phyloP scores from a whole-genome alignment of 2,888 invertebrate species.

The Cheilosia impressa region DNA sequence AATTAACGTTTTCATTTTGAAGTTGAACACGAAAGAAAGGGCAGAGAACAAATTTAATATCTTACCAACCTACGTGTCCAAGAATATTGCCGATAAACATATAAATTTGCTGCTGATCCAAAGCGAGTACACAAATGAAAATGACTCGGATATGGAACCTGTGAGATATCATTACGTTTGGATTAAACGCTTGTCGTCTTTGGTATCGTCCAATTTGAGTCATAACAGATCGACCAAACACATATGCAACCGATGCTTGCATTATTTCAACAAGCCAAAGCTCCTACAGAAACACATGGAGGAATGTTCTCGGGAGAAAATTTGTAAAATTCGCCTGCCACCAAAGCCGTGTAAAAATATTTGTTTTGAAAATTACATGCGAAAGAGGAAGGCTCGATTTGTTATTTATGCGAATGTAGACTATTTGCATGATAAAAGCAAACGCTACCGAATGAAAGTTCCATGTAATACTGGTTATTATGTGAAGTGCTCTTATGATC shows the following conservation, averaged over 20 bases:
- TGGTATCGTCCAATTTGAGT: constrained; percentile 1
- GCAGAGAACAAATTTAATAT: not conserved
- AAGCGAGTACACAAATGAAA: not conserved
- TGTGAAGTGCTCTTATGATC: constrained; percentile 5
- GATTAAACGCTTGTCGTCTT: not conserved
- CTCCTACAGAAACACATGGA: not conserved
- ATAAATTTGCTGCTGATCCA: constrained; percentile 8
- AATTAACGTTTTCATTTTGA: constrained; percentile 2
- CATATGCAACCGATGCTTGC: constrained; percentile 6
- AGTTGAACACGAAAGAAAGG: not conserved
- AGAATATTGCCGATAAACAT: not conserved
- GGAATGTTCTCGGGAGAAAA: not conserved
- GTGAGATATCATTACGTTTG: constrained; percentile 12
- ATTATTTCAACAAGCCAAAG: not conserved
- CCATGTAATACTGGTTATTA: constrained; percentile 1
- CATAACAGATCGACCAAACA: not conserved
- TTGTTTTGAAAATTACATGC: not conserved
- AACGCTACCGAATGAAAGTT: too few relatives aligned
- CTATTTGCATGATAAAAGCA: not conserved
- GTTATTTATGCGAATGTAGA: not conserved
- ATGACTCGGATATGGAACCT: not conserved
- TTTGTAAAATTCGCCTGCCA: not conserved
- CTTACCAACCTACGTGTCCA: not conserved
- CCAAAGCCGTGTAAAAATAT: not conserved
- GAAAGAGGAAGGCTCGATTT: constrained; percentile 6